phyloP scores from a whole-genome alignment of 1,140 invertebrate genomes.

The Drosophila orosa region DNA sequence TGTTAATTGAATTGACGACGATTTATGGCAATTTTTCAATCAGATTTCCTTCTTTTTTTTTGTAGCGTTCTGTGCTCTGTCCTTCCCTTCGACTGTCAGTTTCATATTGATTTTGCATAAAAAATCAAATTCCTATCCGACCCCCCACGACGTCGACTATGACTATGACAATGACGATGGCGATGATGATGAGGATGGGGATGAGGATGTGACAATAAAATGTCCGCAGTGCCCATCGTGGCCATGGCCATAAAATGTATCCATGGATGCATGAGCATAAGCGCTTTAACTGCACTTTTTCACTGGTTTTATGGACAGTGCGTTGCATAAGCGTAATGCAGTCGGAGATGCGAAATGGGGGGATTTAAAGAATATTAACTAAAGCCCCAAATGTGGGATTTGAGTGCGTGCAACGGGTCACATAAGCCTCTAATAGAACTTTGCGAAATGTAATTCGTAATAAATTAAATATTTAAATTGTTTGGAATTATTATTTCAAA shows the following conservation, averaged over 20 bases:
- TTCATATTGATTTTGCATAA: conserved; percentile 62
- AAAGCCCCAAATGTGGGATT: not conserved
- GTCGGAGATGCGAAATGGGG: conserved; percentile 1
- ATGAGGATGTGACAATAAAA: conserved; percentile 62
- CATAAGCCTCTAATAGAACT: conserved; percentile 7
- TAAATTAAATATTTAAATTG: not conserved
- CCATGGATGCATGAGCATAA: conserved; percentile 39
- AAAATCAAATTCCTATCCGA: conserved; percentile 38
- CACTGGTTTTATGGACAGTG: conserved; percentile 41
- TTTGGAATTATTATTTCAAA: not conserved
- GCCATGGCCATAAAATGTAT: conserved; percentile 36
- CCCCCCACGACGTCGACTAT: conserved; percentile 8
- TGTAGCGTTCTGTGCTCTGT: not conserved
- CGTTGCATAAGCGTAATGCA: conserved; percentile 34
- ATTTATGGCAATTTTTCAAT: conserved; percentile 77
- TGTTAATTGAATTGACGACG: conserved; percentile 79
- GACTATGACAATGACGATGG: conserved; percentile 13
- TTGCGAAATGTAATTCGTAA: not conserved
- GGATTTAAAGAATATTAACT: conserved; percentile 10
- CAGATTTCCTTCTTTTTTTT: conserved; percentile 33
- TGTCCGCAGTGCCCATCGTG: conserved; percentile 57
- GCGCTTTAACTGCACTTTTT: conserved; percentile 46
- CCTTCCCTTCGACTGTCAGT: conserved; percentile 28
- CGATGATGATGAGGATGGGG: conserved; percentile 14
- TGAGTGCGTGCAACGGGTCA: not conserved